Percentiles rank a stretch among this genome's conserved stretches.
phyloP scores from a whole-genome alignment of 2,888 invertebrate genomes.

The Latheticus oryzae region DNA sequence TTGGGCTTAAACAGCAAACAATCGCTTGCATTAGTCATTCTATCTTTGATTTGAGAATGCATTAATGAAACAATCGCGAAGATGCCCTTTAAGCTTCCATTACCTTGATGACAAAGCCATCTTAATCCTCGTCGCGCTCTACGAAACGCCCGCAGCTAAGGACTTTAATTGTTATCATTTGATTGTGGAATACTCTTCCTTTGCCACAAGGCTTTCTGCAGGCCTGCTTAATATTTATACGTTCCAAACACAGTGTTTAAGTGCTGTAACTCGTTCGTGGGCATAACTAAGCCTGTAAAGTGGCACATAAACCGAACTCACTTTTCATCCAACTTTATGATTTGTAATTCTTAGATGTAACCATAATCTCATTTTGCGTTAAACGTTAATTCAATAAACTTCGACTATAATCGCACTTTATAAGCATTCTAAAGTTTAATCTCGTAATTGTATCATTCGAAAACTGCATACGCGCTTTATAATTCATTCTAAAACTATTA shows the following conservation, averaged over 20 bases:
- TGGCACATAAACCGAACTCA: slow-evolving; percentile 51
- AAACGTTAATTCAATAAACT: slow-evolving; percentile 49
- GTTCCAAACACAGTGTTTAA: slow-evolving; percentile 57
- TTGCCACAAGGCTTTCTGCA: slow-evolving; percentile 33
- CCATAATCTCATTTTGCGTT: slow-evolving; percentile 43
- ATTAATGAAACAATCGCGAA: slow-evolving; percentile 64
- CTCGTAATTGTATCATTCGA: slow-evolving; percentile 41
- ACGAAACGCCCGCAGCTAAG: slow-evolving; percentile 56
- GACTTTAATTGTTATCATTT: slow-evolving; percentile 65
- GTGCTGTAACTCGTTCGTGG: slow-evolving; percentile 53
- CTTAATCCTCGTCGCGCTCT: slow-evolving; percentile 61
- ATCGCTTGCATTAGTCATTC: slow-evolving; percentile 63
- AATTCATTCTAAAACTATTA: slow-evolving; percentile 39
- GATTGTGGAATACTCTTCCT: slow-evolving; percentile 43
- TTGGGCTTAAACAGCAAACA: slow-evolving; percentile 51
- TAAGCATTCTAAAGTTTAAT: slow-evolving; percentile 46
- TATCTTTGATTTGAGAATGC: slow-evolving; percentile 65
- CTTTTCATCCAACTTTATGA: slow-evolving; percentile 55
- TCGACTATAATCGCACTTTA: slow-evolving; percentile 47
- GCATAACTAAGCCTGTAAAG: slow-evolving; percentile 49
- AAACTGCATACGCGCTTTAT: slow-evolving; percentile 44
- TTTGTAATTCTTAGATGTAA: slow-evolving; percentile 49
- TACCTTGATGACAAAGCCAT: slow-evolving; percentile 65
- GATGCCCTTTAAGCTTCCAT: slow-evolving; percentile 62
- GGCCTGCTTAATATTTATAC: slow-evolving; percentile 59